phyloP scores from a whole-genome alignment of 2,797 vertebrate species.

The Microctenopoma lineatum region DNA sequence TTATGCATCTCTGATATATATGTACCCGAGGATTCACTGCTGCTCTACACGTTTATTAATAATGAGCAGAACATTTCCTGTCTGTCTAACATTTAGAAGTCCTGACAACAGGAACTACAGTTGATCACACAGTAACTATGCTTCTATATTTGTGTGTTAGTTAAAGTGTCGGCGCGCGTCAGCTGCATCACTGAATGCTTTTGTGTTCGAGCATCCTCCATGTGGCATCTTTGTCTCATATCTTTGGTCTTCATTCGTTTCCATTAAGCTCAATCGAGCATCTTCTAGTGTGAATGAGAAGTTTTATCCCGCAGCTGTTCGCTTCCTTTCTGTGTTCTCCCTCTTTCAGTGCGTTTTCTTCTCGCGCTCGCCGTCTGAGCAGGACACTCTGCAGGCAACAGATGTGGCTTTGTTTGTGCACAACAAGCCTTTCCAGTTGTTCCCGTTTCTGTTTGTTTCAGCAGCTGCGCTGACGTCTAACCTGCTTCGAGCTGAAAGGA shows the following conservation, averaged over 20 bases:
- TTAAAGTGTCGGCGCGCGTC: neutral
- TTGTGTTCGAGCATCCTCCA: slow-evolving; percentile 49
- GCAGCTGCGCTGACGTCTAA: slow-evolving; percentile 19
- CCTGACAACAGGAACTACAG: too few relatives aligned
- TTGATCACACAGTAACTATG: too few relatives aligned
- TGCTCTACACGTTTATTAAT: neutral
- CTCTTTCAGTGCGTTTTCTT: neutral
- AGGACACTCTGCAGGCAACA: slow-evolving; percentile 32
- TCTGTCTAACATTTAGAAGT: too few relatives aligned
- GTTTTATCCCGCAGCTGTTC: slow-evolving; percentile 68
- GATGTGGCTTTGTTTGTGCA: slow-evolving; percentile 9
- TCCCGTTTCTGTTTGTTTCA: neutral
- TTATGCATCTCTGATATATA: neutral
- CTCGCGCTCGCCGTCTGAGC: slow-evolving; percentile 13
- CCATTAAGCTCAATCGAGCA: slow-evolving; percentile 37
- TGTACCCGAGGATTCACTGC: neutral
- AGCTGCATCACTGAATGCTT: slow-evolving; percentile 21
- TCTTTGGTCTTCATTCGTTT: slow-evolving; percentile 56
- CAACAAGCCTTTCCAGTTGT: neutral
- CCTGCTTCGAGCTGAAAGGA: neutral
- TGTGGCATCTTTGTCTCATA: slow-evolving; percentile 25
- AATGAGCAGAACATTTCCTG: too few relatives aligned
- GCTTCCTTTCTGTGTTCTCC: slow-evolving; percentile 23
- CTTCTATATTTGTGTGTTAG: neutral
- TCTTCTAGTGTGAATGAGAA: slow-evolving; percentile 43